phyloP scores from a whole-genome alignment of 2,113 vertebrate species.

The Paramisgurnus dabryanus region DNA sequence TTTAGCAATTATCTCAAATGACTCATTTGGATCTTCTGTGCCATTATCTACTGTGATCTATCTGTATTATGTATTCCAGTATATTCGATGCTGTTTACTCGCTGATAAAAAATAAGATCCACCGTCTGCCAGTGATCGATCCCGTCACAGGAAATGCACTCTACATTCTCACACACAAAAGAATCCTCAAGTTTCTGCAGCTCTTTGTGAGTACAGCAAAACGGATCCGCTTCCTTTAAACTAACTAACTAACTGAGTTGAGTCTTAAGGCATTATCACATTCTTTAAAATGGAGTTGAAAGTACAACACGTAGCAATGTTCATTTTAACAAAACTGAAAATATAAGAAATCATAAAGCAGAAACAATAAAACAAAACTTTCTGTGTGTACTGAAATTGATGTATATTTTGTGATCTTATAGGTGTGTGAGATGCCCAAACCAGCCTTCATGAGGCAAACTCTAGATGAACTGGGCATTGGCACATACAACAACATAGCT shows the following conservation, averaged over 20 bases:
- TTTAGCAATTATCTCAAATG: neutral
- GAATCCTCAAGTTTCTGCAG: slow-evolving; percentile 99
- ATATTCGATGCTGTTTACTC: slow-evolving; percentile 97
- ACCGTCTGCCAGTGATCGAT: slow-evolving; percentile 98
- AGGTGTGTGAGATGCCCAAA: slow-evolving; percentile 99
- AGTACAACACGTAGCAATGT: neutral
- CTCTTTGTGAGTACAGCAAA: slow-evolving; percentile 92
- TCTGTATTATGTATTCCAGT: slow-evolving; percentile 69
- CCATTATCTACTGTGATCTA: neutral
- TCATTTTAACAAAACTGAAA: neutral
- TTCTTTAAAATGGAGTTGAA: no score
- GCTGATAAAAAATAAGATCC: slow-evolving; percentile 99
- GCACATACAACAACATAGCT: slow-evolving; percentile 93
- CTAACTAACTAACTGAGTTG: neutral
- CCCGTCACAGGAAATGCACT: slow-evolving; percentile 97
- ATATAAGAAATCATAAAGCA: neutral
- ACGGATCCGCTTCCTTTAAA: neutral
- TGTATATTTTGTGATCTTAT: slow-evolving; percentile 17
- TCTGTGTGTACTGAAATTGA: neutral
- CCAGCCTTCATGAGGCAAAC: slow-evolving; percentile 97
- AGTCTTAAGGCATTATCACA: no score
- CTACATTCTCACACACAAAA: slow-evolving; percentile 99
- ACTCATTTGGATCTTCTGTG: neutral
- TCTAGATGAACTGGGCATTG: slow-evolving; percentile 92
- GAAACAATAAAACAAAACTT: neutral